These are phyloP conservation scores for Varroa destructor DNA, from an alignment of 1,140 invertebrate species.

Conservation along the genomic window DNA sequence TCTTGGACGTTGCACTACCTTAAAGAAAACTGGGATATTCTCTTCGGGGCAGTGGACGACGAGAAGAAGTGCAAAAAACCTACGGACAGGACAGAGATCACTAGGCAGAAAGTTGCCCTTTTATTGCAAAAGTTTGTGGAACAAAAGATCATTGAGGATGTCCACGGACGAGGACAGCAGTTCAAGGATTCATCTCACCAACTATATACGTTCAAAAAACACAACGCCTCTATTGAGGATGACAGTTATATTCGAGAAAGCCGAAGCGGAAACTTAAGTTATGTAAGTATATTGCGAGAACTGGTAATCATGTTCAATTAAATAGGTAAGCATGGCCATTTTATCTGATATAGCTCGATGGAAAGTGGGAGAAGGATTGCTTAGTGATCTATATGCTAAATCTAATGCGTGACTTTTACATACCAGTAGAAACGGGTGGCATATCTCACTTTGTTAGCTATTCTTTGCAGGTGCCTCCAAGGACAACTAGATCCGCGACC, in stretches of 20 bases:
- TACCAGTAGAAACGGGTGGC: not conserved
- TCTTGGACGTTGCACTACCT: slow-evolving; percentile 16
- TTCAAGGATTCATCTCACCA: slow-evolving; percentile 11
- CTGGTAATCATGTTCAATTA: no score
- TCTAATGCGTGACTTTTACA: no score
- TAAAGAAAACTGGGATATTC: not conserved
- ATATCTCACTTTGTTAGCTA: not conserved
- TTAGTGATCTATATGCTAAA: no score
- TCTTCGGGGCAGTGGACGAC: not conserved
- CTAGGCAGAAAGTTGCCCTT: slow-evolving; percentile 18
- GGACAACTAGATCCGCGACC: not conserved
- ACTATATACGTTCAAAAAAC: slow-evolving; percentile 2
- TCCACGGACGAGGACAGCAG: slow-evolving; percentile 1
- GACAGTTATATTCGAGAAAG: not conserved
- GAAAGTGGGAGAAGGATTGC: no score
- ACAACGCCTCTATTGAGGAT: not conserved
- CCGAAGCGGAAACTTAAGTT: not conserved
- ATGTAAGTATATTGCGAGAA: no score
- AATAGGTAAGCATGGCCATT: no score
- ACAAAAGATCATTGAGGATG: slow-evolving; percentile 22
- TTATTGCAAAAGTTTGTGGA: slow-evolving; percentile 22
- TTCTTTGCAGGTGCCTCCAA: not conserved
- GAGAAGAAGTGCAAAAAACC: not conserved
- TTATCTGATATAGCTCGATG: no score
- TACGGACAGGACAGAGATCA: not conserved